Evolutionary conservation across 2,888 invertebrate genomes (phyloP).

Genomic region (Seira sanloemensis): DNA sequence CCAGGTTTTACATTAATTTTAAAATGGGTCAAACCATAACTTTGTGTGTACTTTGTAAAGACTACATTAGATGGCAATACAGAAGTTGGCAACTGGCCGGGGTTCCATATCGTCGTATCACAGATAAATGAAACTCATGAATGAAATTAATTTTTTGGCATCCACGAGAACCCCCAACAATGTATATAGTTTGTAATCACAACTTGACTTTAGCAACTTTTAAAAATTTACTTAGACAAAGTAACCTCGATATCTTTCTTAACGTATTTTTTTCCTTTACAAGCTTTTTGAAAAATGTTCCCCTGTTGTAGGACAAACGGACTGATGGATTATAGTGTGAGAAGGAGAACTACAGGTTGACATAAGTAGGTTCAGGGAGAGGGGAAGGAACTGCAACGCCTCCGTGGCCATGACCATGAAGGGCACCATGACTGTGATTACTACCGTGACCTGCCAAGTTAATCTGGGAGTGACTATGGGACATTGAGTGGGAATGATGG

Average conservation of each 20-base stretch:
- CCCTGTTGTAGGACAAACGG: too few relatives aligned
- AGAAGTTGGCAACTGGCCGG: conserved; percentile 34
- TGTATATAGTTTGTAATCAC: conserved; percentile 20
- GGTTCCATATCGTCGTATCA: conserved; percentile 35
- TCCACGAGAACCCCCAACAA: conserved; percentile 58
- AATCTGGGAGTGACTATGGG: conserved; percentile 76
- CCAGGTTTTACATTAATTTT: background rate
- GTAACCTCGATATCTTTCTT: background rate
- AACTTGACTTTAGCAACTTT: background rate
- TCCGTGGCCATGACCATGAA: conserved; percentile 76
- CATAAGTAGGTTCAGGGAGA: conserved; percentile 92
- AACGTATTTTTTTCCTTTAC: background rate
- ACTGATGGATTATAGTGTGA: too few relatives aligned
- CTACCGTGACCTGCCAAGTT: conserved; percentile 76
- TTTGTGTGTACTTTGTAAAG: background rate
- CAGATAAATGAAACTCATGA: conserved; percentile 62
- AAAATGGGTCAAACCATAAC: background rate
- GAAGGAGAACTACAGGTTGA: conserved; percentile 87
- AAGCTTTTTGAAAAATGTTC: background rate
- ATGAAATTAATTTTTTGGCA: conserved; percentile 59
- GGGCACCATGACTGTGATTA: conserved; percentile 76
- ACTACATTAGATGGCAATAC: background rate
- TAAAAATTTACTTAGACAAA: background rate
- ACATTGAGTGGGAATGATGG: conserved; percentile 75
- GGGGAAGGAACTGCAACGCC: conserved; percentile 76